Base-by-base conservation (phyloP, 2,888 invertebrate genomes). In the Ichneumoninae sp. region DNA sequence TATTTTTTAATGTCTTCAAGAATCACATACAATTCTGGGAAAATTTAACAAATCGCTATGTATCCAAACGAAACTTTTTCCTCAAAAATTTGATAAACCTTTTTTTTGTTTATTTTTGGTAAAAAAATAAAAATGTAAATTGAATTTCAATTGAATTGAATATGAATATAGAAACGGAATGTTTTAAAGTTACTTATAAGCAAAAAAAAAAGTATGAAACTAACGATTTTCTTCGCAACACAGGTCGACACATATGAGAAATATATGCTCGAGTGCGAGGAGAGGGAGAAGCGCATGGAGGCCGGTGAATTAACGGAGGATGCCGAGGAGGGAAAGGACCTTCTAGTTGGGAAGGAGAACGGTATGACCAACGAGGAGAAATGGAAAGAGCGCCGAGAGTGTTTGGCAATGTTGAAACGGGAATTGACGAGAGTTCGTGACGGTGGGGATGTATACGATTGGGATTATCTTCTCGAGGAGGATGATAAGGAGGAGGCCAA, bases 401-500 rank as follows among this genome's bases (percentile, higher is more conserved):
- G 93, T 52, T 75, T 93, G 68, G 91, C 91, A 7, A 92, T 93
- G 93, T 80, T 93, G 54, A 93, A 93, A 76, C 90, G 87, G 16
- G 93, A 93, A 87, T 87, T 93, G 40, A 88, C 89, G 57, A 90
- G 90, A 75, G 91, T 93, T 30, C 89, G 88, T 0, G 91, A 93
- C 8, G 91, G 92, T n/a, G 91, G 91, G 0, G 91, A 93, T 74
- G 87, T 91, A 0, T 89, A 90, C 68, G 91, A 93, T 69, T 92
- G 92, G 90, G 91, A 92, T 54, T 88, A 92, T 85, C 88, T 93
- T 22, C 86, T 93, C 0, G 91, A 91, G 30, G 90, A 90, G 26
- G 91, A 90, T 85, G 94, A 95, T 80, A 94, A 95, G 81, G 87
- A 94, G 6, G 93, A 93, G 81, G 94, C 94, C 72, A 86, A 94